Evolutionary conservation across 1,140 invertebrate species (phyloP).

Genomic region (Schlechtendalia chinensis): DNA sequence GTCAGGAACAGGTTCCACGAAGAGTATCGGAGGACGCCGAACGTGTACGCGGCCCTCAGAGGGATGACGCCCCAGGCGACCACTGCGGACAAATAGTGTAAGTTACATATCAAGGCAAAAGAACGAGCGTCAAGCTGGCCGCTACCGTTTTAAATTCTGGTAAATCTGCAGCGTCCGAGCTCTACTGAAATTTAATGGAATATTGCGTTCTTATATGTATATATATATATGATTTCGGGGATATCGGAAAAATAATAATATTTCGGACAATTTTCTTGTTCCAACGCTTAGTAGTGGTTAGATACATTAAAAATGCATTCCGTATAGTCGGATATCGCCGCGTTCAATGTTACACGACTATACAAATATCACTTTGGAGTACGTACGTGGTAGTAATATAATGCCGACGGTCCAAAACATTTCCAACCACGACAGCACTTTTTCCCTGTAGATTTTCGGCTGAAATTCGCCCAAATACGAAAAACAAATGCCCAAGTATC

Average conservation of each 20-base stretch:
- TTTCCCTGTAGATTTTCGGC: constrained; percentile 70
- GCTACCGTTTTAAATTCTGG: no score
- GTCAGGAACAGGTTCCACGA: constrained; percentile 75
- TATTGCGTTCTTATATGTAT: no score
- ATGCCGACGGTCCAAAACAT: constrained; percentile 75
- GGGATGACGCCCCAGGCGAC: constrained; percentile 74
- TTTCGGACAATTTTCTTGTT: no score
- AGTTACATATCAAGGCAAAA: no score
- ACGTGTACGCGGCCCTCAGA: constrained; percentile 60
- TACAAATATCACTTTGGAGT: background rate
- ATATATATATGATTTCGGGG: no score
- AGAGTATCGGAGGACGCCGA: constrained; percentile 63
- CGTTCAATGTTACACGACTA: background rate
- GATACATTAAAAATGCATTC: no score
- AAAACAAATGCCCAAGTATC: constrained; percentile 74
- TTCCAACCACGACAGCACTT: constrained; percentile 76
- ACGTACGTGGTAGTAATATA: constrained; percentile 66
- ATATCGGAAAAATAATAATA: no score
- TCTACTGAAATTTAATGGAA: no score
- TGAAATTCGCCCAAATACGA: constrained; percentile 76
- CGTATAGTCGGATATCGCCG: background rate
- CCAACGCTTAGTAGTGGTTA: no score
- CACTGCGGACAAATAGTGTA: constrained; percentile 57
- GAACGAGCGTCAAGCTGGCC: no score
- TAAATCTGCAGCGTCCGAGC: no score